These are phyloP conservation scores for Lucilia cuprina DNA, from an alignment of 1,140 invertebrate species.

Conservation along the genomic window DNA sequence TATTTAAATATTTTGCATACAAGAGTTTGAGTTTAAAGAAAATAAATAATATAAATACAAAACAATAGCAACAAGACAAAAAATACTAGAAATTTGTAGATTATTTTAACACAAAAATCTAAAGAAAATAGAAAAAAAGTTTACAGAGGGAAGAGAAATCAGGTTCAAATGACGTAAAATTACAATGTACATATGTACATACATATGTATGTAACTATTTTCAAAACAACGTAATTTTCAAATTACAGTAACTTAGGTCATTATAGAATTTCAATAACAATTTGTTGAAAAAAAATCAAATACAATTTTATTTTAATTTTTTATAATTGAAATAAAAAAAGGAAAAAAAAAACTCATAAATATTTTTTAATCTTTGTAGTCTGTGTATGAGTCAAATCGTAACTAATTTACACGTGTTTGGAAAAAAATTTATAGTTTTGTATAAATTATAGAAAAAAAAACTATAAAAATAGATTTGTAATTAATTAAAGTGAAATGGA, in stretches of 20 bases:
- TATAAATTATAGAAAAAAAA: neutral
- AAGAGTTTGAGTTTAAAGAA: neutral
- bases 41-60: neutral
- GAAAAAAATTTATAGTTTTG: neutral
- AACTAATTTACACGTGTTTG: neutral
- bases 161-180: neutral
- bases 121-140: neutral
- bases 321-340: too few species aligned
- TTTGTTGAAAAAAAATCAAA: too few species aligned
- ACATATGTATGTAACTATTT: neutral
- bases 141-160: neutral
- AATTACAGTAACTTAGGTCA: too few species aligned
- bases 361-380: neutral
- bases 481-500: neutral
- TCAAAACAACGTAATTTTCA: too few species aligned
- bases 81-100: neutral
- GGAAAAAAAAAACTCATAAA: too few species aligned
- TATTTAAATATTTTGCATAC: conserved; percentile 5
- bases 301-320: too few species aligned
- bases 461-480: neutral
- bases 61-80: neutral
- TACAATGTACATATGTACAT: too few species aligned
- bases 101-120: neutral
- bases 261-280: too few species aligned
- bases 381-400: neutral